A percentile compares a stretch with the other conserved stretches of the same genome.
Evolutionary conservation across 2,888 invertebrate species (phyloP).

Genomic region (Liopterus haemorrhoidalis): DNA sequence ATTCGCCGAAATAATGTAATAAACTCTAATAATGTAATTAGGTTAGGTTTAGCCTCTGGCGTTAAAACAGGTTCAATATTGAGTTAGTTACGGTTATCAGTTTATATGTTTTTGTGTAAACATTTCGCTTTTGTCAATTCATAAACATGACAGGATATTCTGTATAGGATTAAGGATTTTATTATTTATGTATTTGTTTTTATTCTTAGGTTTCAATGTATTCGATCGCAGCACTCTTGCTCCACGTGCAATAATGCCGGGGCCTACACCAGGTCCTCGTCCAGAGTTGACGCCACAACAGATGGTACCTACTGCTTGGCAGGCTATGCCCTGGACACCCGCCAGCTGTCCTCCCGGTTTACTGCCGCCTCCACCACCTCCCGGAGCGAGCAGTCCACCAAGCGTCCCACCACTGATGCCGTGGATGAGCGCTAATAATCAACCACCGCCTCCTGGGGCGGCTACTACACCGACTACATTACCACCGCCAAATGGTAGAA

Average conservation of each 20-base stretch:
- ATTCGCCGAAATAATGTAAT: too few relatives aligned
- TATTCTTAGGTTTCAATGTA: too few relatives aligned
- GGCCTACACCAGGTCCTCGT: constrained; percentile 51
- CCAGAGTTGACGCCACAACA: constrained; percentile 31
- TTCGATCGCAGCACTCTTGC: constrained; percentile 30
- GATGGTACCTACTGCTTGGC: constrained; percentile 36
- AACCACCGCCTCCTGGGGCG: constrained; percentile 48
- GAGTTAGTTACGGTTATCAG: too few relatives aligned
- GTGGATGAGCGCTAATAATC: constrained; percentile 51
- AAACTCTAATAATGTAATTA: too few relatives aligned
- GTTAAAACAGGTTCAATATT: too few relatives aligned
- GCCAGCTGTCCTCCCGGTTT: constrained; percentile 34
- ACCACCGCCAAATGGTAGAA: constrained; percentile 28
- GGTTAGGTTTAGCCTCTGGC: too few relatives aligned
- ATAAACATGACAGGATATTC: too few relatives aligned
- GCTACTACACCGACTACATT: constrained; percentile 26
- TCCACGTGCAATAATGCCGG: constrained; percentile 43
- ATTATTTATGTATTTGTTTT: too few relatives aligned
- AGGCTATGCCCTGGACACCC: constrained; percentile 42
- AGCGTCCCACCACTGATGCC: constrained; percentile 50
- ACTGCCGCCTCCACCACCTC: constrained; percentile 49
- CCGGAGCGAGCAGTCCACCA: constrained; percentile 48
- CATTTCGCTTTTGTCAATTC: too few relatives aligned
- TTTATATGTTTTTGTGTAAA: too few relatives aligned
- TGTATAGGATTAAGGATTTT: constrained; percentile 27